Evolutionary conservation across 2,113 vertebrate species (phyloP), one percentile per base, ranked within the genome.

Genomic region (Callaeas wilsoni): DNA sequence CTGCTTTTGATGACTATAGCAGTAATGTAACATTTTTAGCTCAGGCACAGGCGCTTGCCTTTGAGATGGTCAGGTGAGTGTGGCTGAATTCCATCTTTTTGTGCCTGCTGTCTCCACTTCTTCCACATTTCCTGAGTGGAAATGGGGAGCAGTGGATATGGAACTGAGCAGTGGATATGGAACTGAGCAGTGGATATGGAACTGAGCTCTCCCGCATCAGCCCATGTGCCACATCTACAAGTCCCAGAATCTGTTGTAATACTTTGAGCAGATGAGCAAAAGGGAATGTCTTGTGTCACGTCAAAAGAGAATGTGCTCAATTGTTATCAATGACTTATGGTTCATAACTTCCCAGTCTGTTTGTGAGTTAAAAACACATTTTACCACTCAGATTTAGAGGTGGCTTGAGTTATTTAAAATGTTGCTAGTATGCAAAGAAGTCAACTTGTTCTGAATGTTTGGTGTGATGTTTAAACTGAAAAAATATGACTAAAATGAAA

Each of bases 171-270:
- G 17, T n/a, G 17, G 52, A 62, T 77, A 44, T 0, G 0, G 25
- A 90, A n/a, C n/a, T n/a, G 22, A 53, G 13, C 32, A 42, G 35
- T 53, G 37, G 5, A 21, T 23, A n/a, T 26, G 9, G 63, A 88
- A 14, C 3, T 39, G 67, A 76, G 23, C 14, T 93, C 56, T 67
- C 16, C n/a, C 19, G 16, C 27, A 37, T 53, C 32, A 39, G 19
- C 18, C 20, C 1, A 0, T 11, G 30, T 26, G 11, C 29, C 47
- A 22, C 1, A 2, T 10, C 30, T 78, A 12, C 18, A 81, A 18
- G 37, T 37, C 37, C 11, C 35, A 62, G 35, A 76, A 57, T 42
- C 9, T 76, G 6, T 19, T 77, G n/a, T 12, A 65, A 29, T 7
- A 15, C 5, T 77, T 84, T 5, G 19, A 25, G 25, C 32, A 64